A percentile compares a stretch with the other conserved stretches of the same genome.
These are phyloP conservation scores for Drosophila demipolita DNA, from an alignment of 2,888 invertebrate genomes.

Conservation along the genomic window DNA sequence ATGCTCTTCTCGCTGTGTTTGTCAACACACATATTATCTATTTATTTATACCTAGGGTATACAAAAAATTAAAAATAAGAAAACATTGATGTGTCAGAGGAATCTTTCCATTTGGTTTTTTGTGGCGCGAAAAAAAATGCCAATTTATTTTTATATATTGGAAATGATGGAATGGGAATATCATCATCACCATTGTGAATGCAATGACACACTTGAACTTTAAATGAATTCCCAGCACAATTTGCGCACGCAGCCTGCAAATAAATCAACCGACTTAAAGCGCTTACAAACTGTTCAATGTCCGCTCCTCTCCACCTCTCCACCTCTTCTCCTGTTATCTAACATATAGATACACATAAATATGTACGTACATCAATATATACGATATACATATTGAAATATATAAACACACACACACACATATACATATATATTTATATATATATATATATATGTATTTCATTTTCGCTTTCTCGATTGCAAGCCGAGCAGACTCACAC, in stretches of 20 bases:
- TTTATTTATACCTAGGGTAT: slow-evolving; percentile 6
- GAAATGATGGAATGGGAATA: slow-evolving; percentile 25
- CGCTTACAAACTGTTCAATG: slow-evolving; percentile 41
- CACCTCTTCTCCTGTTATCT: not conserved
- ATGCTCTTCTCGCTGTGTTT: not conserved
- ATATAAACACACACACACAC: not conserved
- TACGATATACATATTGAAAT: not conserved
- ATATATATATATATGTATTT: slow-evolving; percentile 39
- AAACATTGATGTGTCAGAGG: slow-evolving; percentile 45
- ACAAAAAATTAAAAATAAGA: slow-evolving; percentile 13
- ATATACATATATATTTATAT: slow-evolving; percentile 8
- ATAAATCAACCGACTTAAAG: slow-evolving; percentile 68
- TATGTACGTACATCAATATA: not conserved
- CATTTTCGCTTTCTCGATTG: slow-evolving; percentile 65
- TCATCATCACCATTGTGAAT: slow-evolving; percentile 37
- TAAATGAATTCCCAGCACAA: slow-evolving; percentile 72
- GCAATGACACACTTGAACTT: slow-evolving; percentile 65
- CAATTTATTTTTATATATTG: slow-evolving; percentile 63
- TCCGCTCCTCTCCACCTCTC: slow-evolving; percentile 5
- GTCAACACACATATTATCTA: not conserved
- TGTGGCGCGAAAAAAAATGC: slow-evolving; percentile 61
- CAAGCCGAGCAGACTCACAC: slow-evolving; percentile 34
- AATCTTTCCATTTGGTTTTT: slow-evolving; percentile 32
- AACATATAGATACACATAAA: not conserved
- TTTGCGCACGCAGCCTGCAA: slow-evolving; percentile 65